Conservation (phyloP, 2,797 vertebrate species). For the Urophycis tenuis region DNA sequence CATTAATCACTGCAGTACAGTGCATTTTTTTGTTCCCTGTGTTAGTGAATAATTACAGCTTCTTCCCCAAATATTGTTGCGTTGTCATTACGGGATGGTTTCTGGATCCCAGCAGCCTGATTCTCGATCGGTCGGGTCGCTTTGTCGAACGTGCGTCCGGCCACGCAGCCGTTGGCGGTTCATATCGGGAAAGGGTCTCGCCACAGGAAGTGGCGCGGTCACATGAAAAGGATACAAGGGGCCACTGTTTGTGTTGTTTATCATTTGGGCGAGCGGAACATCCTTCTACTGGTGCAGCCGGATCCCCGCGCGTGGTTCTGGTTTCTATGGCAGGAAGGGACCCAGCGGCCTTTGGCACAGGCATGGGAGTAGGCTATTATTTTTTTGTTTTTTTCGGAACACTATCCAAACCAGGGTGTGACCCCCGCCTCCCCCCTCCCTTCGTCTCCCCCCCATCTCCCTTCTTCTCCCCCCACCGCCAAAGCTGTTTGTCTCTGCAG, state of each 20-base stretch:
- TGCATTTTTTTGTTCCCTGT: not conserved
- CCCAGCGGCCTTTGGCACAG: not conserved
- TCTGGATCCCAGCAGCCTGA: not conserved
- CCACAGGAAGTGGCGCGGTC: conserved; percentile 1
- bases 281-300: conserved; percentile 10
- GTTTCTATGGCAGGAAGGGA: conserved; percentile 6
- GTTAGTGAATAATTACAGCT: not conserved
- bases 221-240: conserved; percentile 4
- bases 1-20: not conserved
- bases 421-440: not conserved
- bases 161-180: not conserved
- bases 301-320: not conserved
- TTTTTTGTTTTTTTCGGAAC: conserved; percentile 1
- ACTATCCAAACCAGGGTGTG: not conserved
- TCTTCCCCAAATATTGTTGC: not conserved
- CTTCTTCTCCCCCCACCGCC: not conserved
- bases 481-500: conserved; percentile 12
- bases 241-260: not conserved
- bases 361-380: not conserved
- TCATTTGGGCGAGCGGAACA: conserved; percentile 4
- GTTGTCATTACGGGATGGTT: not conserved
- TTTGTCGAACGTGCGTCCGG: not conserved
- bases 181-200: no score
- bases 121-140: not conserved
- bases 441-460: not conserved